A percentile compares a stretch with the other conserved stretches of the same genome.
phyloP scores from a whole-genome alignment of 2,797 vertebrate species.

The Cyclopterus lumpus region DNA sequence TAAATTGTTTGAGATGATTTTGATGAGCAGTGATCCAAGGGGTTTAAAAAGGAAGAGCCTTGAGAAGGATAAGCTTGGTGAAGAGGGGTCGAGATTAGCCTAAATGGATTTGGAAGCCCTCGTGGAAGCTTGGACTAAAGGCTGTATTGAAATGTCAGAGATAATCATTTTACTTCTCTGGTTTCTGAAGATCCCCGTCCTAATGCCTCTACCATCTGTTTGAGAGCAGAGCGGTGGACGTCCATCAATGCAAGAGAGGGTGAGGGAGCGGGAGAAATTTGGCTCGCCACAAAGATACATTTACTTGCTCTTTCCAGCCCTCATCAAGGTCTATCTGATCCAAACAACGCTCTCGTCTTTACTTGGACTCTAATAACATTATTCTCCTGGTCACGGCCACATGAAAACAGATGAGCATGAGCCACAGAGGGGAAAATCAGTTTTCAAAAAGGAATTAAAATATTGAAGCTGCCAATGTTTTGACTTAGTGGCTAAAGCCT shows the following conservation, averaged over 20 bases:
- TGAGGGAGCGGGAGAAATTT: constrained; percentile 32
- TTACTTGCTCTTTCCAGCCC: constrained; percentile 51
- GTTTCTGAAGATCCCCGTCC: constrained; percentile 48
- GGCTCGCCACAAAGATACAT: constrained; percentile 29
- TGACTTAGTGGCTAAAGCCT: constrained; percentile 77
- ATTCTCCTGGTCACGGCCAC: constrained; percentile 62
- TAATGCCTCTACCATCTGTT: constrained; percentile 66
- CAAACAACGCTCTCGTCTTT: constrained; percentile 61
- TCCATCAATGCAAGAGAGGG: constrained; percentile 40
- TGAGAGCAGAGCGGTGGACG: constrained; percentile 36
- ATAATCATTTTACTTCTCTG: constrained; percentile 70
- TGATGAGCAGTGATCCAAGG: constrained; percentile 66
- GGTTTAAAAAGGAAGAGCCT: constrained; percentile 69
- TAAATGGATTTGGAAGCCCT: constrained; percentile 68
- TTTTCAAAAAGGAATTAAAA: constrained; percentile 72
- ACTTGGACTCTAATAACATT: constrained; percentile 65
- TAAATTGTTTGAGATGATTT: constrained; percentile 72
- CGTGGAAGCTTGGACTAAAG: constrained; percentile 60
- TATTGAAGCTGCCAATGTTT: constrained; percentile 73
- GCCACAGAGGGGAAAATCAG: constrained; percentile 56
- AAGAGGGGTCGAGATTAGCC: constrained; percentile 69
- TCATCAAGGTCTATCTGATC: constrained; percentile 64
- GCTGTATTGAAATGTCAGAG: constrained; percentile 76
- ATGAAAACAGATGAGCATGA: constrained; percentile 68
- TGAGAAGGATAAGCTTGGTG: constrained; percentile 69